Evolutionary conservation across 2,888 invertebrate species (phyloP), one percentile per base, ranked within the genome.

Genomic region (Teinopalpus imperialis): DNA sequence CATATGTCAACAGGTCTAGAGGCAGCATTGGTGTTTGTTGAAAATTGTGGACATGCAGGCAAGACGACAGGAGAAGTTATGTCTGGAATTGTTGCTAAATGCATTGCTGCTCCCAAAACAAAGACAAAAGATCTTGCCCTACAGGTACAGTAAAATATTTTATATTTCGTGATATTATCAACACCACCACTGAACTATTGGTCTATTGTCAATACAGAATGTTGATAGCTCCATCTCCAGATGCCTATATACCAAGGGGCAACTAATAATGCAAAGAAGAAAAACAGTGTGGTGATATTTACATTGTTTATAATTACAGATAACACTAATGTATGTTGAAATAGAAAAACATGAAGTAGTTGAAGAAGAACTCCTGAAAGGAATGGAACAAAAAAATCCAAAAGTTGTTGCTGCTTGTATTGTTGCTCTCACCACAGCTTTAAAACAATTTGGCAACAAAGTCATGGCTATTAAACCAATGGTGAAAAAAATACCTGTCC

Each of bases 301-400:
- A 9, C 5, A 13, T 21, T 41, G 29, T 39, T 34, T 10, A 51
- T 45, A 37, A 45, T 89, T 92, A 31, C 95, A 98, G 86, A 92
- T 98, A 51, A 93, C 94, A 2, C 86, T 99, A 48, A 96, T 98
- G 96, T 98, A 95, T 74, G 91, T 98, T 56, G 98, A 99, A 89
- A 97, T 98, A 63, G 98, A 99, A 69, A 98, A 97, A 72, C 94
- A 95, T 50, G 98, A 98, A 54, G 81, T 92, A 6, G 97, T 97
- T 0, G 90, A 94, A 59, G 98, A 98, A 56, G 98, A 98, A 75
- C 87, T 99, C 1, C 85, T 97, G 10, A 98, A 98, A 83, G 98
- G 98, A 21, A 94, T 97, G 86, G 95, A 97, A 30, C 96, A 96
- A 60, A 99, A 99, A 78, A 98, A 98, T 79, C 98, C 99, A 0